These are phyloP conservation scores for Ostrea denselamellosa DNA, from an alignment of 1,140 invertebrate species.

Conservation along the genomic window DNA sequence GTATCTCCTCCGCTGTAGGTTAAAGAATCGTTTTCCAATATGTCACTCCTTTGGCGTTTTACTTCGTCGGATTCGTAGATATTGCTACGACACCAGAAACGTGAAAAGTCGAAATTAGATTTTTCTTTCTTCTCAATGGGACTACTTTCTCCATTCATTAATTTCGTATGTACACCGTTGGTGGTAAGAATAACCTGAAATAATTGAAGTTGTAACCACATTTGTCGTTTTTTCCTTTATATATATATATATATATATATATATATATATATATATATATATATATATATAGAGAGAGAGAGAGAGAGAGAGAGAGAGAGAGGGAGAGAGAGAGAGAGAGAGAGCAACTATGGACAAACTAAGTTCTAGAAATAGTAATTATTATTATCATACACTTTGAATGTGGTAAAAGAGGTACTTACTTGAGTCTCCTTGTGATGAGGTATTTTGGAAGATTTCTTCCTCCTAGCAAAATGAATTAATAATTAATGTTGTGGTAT, in stretches of 20 bases:
- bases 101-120: background rate
- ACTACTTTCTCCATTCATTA: conserved; percentile 3
- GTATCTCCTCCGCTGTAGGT: conserved; percentile 48
- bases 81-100: background rate
- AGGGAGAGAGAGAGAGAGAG: too few species aligned
- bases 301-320: too few species aligned
- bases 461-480: background rate
- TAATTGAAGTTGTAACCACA: too few species aligned
- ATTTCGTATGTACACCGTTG: background rate
- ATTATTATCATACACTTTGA: too few species aligned
- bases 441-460: background rate
- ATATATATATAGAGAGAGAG: too few species aligned
- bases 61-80: background rate
- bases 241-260: too few species aligned
- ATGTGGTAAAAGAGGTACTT: background rate
- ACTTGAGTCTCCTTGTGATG: background rate
- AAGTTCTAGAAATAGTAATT: too few species aligned
- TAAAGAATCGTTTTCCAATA: conserved; percentile 42
- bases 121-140: background rate
- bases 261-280: too few species aligned
- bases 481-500: background rate
- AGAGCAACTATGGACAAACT: too few species aligned
- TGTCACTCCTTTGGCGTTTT: background rate
- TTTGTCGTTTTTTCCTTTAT: too few species aligned
- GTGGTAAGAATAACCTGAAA: background rate